Evolutionary conservation across 2,113 vertebrate genomes (phyloP), one percentile per base, ranked within the genome.

Genomic region (Peromyscus maniculatus): DNA sequence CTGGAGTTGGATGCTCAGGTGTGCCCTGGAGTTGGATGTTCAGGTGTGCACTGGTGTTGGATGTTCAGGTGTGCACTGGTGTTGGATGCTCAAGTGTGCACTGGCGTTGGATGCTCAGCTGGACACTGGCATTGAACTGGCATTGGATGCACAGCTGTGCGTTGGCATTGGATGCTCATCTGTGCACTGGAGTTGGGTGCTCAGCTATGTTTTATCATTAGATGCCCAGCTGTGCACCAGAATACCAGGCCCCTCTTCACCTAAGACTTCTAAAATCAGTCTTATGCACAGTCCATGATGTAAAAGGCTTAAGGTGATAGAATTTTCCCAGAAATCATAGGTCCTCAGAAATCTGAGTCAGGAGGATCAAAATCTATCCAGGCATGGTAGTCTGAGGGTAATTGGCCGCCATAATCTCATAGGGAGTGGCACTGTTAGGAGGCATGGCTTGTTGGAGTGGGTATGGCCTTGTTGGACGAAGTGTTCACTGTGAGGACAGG

Each of bases 181-280:
- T 1, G 19, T 11, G 77, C 0, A 4, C 39, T 64, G 39, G 7
- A 31, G 10, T 39, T 26, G 26, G 11, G 67, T 1, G 1, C 75
- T 28, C 43, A 28, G 22, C 10, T 59, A 43, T 43, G 43, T 43
- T 43, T 43, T 43, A 43, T 43, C 43, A 22, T 24, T 59, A n/a
- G 28, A 57, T 11, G 33, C 33, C 11, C 49, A 55, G 77, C 24
- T 0, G 22, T 11, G 59, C 2, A 16, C 26, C 16, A 16, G 62
- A 84, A 5, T 84, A 46, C 19, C 55, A 57, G 59, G 17, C 15
- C 10, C 55, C 16, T 69, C 7, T 16, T 90, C 22, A 57, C 22
- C 1, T 16, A 55, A 12, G 46, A 52, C 33, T 91, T 82, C 52
- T 82, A n/a, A 87, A 66, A 46, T 57, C 5, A 46, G 33, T 75